Base-by-base conservation (phyloP, 53 echinoderm and acorn worm species). In the Actinopyga echinites region DNA sequence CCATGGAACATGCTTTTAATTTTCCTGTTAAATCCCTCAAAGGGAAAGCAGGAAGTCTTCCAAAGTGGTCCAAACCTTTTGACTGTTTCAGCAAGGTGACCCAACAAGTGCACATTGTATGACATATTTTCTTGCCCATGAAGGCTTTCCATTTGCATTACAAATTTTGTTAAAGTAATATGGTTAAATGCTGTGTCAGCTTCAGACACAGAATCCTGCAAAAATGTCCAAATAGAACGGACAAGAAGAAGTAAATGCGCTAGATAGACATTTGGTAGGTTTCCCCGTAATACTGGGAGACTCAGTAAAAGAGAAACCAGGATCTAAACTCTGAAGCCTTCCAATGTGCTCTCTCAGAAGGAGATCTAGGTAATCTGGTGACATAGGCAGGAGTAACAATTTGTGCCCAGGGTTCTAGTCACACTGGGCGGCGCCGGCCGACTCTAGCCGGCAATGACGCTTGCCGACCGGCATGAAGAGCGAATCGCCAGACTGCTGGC, bases 291-390 rank as follows among this genome's bases (percentile, higher is more conserved):
- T 30, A 89, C 67, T 40, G 80, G 59, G 8, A 80, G 79, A 23
- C 79, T 43, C n/a, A n/a, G 58, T 79, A 89, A 57, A 79, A 89
- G 23, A 89, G 44, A 31, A 85, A 37, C 82, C 82, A 87, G 35
- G 82, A 59, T 73, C 74, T 74, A 24, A 73, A 82, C 62, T 87
- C 83, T 20, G 89, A 89, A 56, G 84, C 89, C 64, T 89, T 89
- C 89, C 81, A 89, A 38, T 85, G 85, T 20, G 79, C 53, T 31
- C 65, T 79, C 19, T 84, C 38, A 38, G 63, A 38, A 22, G 85
- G 64, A 32, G 84, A 78, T 58, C 89, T 35, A 31, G 80, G 89
- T 31, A 84, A 36, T 21, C 85, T 32, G 5, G 89, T 56, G 28
- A 89, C 71, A 66, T 89, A 56, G 43, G 44, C 52, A 26, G 89